Conservation (phyloP, 2,888 invertebrate species). For the Ganaspis brasiliensis region DNA sequence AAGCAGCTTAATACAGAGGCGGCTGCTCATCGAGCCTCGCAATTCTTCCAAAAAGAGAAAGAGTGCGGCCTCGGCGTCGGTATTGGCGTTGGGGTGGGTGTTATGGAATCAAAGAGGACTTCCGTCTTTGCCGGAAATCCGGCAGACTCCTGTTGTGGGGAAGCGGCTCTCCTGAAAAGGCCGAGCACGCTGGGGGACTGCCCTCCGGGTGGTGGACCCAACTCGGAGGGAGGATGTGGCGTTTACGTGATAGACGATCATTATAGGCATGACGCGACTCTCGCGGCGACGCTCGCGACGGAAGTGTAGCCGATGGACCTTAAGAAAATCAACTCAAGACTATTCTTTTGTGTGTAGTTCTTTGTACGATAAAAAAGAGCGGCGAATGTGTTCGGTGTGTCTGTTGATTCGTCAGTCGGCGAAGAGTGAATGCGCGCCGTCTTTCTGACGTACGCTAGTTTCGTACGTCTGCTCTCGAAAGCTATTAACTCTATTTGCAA, state of each 20-base stretch:
- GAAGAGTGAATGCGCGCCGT: slow-evolving; percentile 42
- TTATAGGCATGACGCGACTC: slow-evolving; percentile 84
- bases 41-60: slow-evolving; percentile 82
- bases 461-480: slow-evolving; percentile 41
- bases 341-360: slow-evolving; percentile 39
- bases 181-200: slow-evolving; percentile 80
- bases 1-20: slow-evolving; percentile 93
- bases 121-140: slow-evolving; percentile 73
- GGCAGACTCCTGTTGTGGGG: slow-evolving; percentile 78
- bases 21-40: slow-evolving; percentile 84
- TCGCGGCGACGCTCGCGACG: slow-evolving; percentile 84
- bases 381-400: slow-evolving; percentile 43
- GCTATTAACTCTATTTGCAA: slow-evolving; percentile 27
- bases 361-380: slow-evolving; percentile 42
- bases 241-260: slow-evolving; percentile 90
- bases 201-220: slow-evolving; percentile 67
- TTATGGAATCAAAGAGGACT: slow-evolving; percentile 81
- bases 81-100: slow-evolving; percentile 73
- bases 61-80: slow-evolving; percentile 76
- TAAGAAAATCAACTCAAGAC: slow-evolving; percentile 35
- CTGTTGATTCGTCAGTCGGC: slow-evolving; percentile 15
- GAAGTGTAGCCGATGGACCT: slow-evolving; percentile 85
- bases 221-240: slow-evolving; percentile 74
- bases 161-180: slow-evolving; percentile 87
- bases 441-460: slow-evolving; percentile 30